A percentile compares a stretch with the other conserved stretches of the same genome.
Conservation (phyloP, 2,888 invertebrate species). For the Tigriopus californicus region DNA sequence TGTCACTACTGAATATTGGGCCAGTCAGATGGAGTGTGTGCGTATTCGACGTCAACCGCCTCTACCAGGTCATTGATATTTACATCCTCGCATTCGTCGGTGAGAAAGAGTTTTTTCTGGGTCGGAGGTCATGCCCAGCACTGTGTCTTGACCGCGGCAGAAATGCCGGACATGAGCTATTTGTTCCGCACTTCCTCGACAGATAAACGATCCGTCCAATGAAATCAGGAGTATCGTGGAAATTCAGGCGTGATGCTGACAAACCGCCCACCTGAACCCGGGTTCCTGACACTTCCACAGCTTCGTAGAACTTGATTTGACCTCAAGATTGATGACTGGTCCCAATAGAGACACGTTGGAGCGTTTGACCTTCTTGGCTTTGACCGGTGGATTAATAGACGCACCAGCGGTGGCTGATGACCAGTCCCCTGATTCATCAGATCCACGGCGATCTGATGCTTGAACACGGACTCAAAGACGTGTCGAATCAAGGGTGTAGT, state of each 20-base stretch:
- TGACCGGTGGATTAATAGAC: neutral
- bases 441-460: neutral
- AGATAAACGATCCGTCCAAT: neutral
- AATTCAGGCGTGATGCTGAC: neutral
- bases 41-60: slow-evolving; percentile 29
- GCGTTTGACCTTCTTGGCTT: neutral
- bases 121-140: slow-evolving; percentile 55
- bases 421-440: neutral
- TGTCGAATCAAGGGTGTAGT: neutral
- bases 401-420: no score
- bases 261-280: neutral
- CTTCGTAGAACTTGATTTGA: no score
- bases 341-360: neutral
- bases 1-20: slow-evolving; percentile 46
- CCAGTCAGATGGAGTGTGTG: slow-evolving; percentile 40
- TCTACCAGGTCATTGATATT: slow-evolving; percentile 30
- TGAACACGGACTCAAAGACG: neutral
- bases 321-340: no score
- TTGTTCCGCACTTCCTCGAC: neutral
- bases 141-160: slow-evolving; percentile 48
- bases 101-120: slow-evolving; percentile 50
- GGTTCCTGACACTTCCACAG: neutral
- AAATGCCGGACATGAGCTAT: neutral
- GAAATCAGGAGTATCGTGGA: neutral
- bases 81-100: slow-evolving; percentile 51